These are phyloP conservation scores for Semotilus atromaculatus DNA, from an alignment of 2,797 vertebrate species.

Conservation along the genomic window DNA sequence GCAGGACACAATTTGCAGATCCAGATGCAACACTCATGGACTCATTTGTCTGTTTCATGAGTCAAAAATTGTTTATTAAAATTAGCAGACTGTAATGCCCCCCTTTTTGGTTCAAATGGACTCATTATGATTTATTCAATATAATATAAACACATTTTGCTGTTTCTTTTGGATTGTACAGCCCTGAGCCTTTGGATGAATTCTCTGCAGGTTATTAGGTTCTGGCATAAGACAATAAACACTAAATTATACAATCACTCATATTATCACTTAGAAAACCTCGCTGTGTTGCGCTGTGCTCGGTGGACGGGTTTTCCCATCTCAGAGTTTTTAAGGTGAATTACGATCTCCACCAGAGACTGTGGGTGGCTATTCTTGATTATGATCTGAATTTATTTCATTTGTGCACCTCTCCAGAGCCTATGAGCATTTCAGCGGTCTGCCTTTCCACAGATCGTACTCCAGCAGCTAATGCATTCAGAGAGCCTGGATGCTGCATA, in stretches of 20 bases:
- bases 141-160: not conserved
- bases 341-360: slow-evolving; percentile 23
- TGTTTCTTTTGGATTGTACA: not conserved
- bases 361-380: slow-evolving; percentile 32
- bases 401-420: slow-evolving; percentile 31
- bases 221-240: slow-evolving; percentile 27
- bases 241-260: slow-evolving; percentile 23
- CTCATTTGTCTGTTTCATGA: not conserved
- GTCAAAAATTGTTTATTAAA: slow-evolving; percentile 10
- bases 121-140: slow-evolving; percentile 17
- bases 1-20: not conserved
- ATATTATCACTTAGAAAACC: slow-evolving; percentile 9
- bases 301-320: slow-evolving; percentile 6
- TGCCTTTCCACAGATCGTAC: slow-evolving; percentile 25
- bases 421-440: slow-evolving; percentile 16
- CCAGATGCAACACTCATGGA: not conserved
- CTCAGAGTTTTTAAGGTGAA: slow-evolving; percentile 13
- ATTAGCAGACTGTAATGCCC: not conserved
- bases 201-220: slow-evolving; percentile 21
- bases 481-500: slow-evolving; percentile 29
- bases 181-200: slow-evolving; percentile 9
- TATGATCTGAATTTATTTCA: slow-evolving; percentile 32
- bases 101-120: not conserved
- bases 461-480: slow-evolving; percentile 34
- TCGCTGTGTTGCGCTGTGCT: not conserved